phyloP scores from a whole-genome alignment of 2,888 invertebrate species.

The Limnephilus rhombicus region DNA sequence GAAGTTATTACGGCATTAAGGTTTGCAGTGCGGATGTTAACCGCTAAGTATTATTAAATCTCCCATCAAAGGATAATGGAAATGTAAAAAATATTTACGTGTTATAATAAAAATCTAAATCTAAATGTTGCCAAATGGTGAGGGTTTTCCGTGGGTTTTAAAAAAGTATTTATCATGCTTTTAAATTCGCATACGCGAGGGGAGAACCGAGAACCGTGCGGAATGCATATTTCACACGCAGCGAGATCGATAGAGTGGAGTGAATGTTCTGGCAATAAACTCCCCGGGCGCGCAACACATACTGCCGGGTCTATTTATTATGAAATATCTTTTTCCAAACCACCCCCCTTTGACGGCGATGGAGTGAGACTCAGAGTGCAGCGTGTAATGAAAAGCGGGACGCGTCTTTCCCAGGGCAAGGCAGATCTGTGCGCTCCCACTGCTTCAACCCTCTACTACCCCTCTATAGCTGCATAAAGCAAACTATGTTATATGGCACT shows the following conservation, averaged over 20 bases:
- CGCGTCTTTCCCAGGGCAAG: conserved; percentile 35
- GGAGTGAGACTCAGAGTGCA: conserved; percentile 55
- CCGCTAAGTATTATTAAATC: neutral
- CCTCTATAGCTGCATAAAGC: neutral
- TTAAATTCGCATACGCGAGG: conserved; percentile 17
- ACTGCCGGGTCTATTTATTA: conserved; percentile 62
- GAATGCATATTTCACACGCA: conserved; percentile 50
- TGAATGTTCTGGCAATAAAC: conserved; percentile 57
- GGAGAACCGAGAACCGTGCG: conserved; percentile 11
- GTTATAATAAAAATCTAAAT: neutral
- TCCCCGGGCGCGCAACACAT: conserved; percentile 47
- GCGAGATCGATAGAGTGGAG: conserved; percentile 49
- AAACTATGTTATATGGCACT: neutral
- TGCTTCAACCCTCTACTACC: neutral
- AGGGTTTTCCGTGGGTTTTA: conserved; percentile 15
- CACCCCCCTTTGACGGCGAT: conserved; percentile 62
- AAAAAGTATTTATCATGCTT: neutral
- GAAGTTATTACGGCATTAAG: conserved; percentile 30
- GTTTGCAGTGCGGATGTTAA: conserved; percentile 7
- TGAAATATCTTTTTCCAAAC: conserved; percentile 66
- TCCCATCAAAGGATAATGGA: neutral
- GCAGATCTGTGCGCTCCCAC: conserved; percentile 34
- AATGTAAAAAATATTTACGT: neutral
- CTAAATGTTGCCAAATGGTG: neutral
- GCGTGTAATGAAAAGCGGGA: conserved; percentile 63